phyloP scores from a whole-genome alignment of 2,888 invertebrate species.

The Meiosimyza platycephala region DNA sequence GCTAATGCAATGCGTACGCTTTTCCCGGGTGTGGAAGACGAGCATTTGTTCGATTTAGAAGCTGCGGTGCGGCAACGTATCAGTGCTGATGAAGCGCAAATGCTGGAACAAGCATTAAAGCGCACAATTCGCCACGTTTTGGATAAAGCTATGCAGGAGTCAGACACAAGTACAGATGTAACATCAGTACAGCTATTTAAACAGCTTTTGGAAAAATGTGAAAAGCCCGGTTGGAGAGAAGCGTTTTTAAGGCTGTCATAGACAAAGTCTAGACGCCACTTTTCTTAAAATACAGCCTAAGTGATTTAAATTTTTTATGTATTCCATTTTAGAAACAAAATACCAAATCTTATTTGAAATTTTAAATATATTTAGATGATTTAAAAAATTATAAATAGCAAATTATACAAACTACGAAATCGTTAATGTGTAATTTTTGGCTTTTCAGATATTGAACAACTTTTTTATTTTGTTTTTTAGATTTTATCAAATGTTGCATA shows the following conservation, averaged over 20 bases:
- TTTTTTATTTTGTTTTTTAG: too few species aligned
- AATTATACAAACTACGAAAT: too few species aligned
- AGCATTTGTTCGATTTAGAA: conserved; percentile 83
- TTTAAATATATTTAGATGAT: too few species aligned
- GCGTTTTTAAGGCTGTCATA: conserved; percentile 40
- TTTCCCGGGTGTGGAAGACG: conserved; percentile 78
- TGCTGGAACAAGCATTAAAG: conserved; percentile 50
- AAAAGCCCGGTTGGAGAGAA: conserved; percentile 55
- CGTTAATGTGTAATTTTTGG: too few species aligned
- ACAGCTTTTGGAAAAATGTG: conserved; percentile 44
- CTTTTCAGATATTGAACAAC: too few species aligned
- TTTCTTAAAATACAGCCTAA: background rate
- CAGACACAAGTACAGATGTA: conserved; percentile 25
- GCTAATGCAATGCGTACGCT: conserved; percentile 81
- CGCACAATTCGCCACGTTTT: conserved; percentile 49
- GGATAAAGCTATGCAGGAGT: conserved; percentile 31
- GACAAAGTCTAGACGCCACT: background rate
- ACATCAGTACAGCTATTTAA: conserved; percentile 46
- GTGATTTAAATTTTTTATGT: too few species aligned
- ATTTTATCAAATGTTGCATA: too few species aligned
- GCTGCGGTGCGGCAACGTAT: conserved; percentile 67
- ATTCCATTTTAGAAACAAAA: too few species aligned
- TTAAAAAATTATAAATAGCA: too few species aligned
- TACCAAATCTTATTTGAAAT: too few species aligned
- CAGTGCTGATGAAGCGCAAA: conserved; percentile 46